Percentiles rank a stretch among this genome's conserved stretches.
Conservation (phyloP, 1,140 invertebrate species). For the Druon quercuslanigerum region DNA sequence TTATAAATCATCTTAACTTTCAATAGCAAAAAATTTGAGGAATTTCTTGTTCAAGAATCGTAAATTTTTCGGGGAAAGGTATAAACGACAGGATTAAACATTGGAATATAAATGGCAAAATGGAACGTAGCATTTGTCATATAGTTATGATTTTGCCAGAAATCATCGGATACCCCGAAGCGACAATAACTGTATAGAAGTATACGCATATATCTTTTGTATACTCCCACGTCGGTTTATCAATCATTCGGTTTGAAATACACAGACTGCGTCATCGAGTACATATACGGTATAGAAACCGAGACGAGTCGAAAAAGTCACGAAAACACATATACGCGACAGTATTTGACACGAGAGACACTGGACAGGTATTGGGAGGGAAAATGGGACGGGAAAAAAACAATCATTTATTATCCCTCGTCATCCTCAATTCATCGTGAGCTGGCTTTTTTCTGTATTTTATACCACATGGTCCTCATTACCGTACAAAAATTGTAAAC, state of each 20-base stretch:
- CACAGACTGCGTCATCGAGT: conserved; percentile 35
- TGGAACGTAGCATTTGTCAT: conserved; percentile 14
- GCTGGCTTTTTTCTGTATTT: not conserved
- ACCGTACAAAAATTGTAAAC: not conserved
- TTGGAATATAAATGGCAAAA: conserved; percentile 22
- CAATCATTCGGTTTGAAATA: conserved; percentile 54
- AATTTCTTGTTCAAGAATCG: not conserved
- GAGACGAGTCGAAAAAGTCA: conserved; percentile 14
- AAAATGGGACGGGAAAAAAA: not conserved
- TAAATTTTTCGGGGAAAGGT: conserved; percentile 8
- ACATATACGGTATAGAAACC: not conserved
- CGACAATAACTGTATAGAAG: conserved; percentile 43
- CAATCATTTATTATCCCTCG: conserved; percentile 12
- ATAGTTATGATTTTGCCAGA: conserved; percentile 52
- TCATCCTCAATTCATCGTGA: conserved; percentile 11
- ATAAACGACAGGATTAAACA: conserved; percentile 29
- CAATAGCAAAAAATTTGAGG: not conserved
- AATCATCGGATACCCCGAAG: conserved; percentile 58
- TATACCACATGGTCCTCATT: not conserved
- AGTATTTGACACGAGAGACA: not conserved
- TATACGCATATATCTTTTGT: conserved; percentile 51
- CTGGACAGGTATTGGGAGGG: not conserved
- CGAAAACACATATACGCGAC: conserved; percentile 18
- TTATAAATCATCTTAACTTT: too few relatives aligned
- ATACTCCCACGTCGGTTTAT: conserved; percentile 60